phyloP scores from a whole-genome alignment of 1,140 invertebrate species.

The Camponotus floridanus region DNA sequence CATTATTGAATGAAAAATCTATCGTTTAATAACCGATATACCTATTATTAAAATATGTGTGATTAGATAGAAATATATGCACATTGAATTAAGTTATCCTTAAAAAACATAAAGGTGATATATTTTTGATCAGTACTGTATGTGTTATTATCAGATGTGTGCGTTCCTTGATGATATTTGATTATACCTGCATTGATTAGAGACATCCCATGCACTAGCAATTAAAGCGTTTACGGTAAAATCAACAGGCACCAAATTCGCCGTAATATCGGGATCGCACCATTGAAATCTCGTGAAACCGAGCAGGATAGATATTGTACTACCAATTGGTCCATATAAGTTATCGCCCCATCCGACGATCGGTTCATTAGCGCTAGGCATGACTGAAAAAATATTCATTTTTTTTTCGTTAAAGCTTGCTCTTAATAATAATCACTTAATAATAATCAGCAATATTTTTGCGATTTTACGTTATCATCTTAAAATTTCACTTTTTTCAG shows the following conservation, averaged over 20 bases:
- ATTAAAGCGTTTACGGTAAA: constrained; percentile 92
- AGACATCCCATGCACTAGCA: constrained; percentile 90
- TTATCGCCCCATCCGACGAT: constrained; percentile 93
- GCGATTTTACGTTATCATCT: too few species aligned
- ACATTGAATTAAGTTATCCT: too few species aligned
- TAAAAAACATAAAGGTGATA: too few species aligned
- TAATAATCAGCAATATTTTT: too few species aligned
- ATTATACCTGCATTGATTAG: constrained; percentile 77
- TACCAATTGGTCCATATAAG: constrained; percentile 91
- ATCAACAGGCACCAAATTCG: constrained; percentile 94
- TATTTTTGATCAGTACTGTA: too few species aligned
- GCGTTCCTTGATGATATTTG: constrained; percentile 83
- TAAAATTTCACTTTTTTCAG: too few species aligned
- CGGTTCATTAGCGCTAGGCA: constrained; percentile 91
- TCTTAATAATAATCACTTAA: too few species aligned
- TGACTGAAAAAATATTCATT: constrained; percentile 85
- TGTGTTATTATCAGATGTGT: too few species aligned
- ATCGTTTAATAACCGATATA: too few species aligned
- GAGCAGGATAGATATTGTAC: constrained; percentile 86
- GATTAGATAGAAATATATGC: too few species aligned
- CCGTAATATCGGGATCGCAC: constrained; percentile 86
- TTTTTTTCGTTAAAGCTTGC: neutral
- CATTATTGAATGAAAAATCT: too few species aligned
- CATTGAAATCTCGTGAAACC: constrained; percentile 90
- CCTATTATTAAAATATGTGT: too few species aligned